Evolutionary conservation across 2,113 vertebrate genomes (phyloP), one percentile per base, ranked within the genome.

Genomic region (Aptenodytes forsteri): DNA sequence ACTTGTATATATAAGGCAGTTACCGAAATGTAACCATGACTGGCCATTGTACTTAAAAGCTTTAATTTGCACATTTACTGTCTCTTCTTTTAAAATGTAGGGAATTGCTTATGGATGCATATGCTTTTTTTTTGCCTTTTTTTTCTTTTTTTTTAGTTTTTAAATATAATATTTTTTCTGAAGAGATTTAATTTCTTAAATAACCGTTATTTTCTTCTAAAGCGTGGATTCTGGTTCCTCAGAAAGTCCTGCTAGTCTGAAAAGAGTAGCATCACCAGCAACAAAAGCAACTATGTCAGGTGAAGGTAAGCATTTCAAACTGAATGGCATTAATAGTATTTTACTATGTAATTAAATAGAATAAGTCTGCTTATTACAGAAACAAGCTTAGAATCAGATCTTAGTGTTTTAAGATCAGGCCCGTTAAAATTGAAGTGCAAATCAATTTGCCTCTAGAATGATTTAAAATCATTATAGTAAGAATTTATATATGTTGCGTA

Each of bases 181-280:
- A 82, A 94, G 66, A 58, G 62, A 44, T 75, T 81, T 73, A 56
- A 92, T 90, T 70, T 84, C 22, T 93, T 21, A 89, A 83, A 79
- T 91, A 83, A 97, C 66, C 11, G 1, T 83, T 89, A 15, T 95
- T 98, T 58, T 91, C 84, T 96, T 90, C 95, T 97, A 71, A 97
- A 99, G 99, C 89, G 98, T 99, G 97, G 99, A 99, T 84, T 98
- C 99, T 46, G 99, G 98, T 70, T 98, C 99, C 61, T 99, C 99
- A 56, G 99, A 99, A 56, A 99, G 99, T 56, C 99, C 99, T 5
- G 99, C 99, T 47, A 99, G 98, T 96, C 97, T 99, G 62, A 99
- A 99, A 97, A 99, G 99, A 77, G 99, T 99, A 26, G 98, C 99
- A 55, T 99, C 99, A 46, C 99, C 99, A 67, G 99, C 99, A 20